Percentiles rank a stretch among this genome's conserved stretches.
phyloP scores from a whole-genome alignment of 2,113 vertebrate species.

The Gambusia holbrooki region DNA sequence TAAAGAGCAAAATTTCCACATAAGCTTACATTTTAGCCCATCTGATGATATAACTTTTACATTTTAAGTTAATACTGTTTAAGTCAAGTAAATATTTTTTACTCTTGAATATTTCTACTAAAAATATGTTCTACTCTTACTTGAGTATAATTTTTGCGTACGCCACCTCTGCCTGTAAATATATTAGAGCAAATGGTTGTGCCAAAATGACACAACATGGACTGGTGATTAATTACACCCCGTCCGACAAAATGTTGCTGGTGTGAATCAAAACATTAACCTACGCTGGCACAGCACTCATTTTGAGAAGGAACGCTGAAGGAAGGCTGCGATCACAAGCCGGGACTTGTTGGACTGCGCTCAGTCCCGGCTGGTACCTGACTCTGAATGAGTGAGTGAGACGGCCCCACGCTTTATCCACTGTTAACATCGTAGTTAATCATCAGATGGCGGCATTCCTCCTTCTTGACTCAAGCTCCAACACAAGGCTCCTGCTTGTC shows the following conservation, averaged over 20 bases:
- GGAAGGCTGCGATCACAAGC: slow-evolving; percentile 66
- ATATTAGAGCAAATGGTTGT: background rate
- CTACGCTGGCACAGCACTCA: slow-evolving; percentile 51
- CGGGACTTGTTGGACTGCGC: slow-evolving; percentile 66
- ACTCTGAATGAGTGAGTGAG: slow-evolving; percentile 24
- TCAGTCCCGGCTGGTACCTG: slow-evolving; percentile 66
- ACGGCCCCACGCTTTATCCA: slow-evolving; percentile 27
- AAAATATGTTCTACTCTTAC: too few species aligned
- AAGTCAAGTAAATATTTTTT: too few species aligned
- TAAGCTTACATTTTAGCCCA: too few species aligned
- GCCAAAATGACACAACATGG: background rate
- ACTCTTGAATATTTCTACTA: too few species aligned
- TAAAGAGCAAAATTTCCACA: too few species aligned
- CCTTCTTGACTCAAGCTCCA: slow-evolving; percentile 46
- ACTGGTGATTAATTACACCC: slow-evolving; percentile 16
- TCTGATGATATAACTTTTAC: too few species aligned
- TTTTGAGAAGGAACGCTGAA: slow-evolving; percentile 70
- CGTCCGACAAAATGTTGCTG: slow-evolving; percentile 25
- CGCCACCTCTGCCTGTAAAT: background rate
- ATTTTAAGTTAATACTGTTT: too few species aligned
- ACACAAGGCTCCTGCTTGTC: slow-evolving; percentile 31
- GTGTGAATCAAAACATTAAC: slow-evolving; percentile 34
- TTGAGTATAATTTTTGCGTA: too few species aligned
- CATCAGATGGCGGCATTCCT: slow-evolving; percentile 69
- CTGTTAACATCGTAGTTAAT: slow-evolving; percentile 59